Conservation (phyloP, 2,888 invertebrate species). For the Lordiphosa andalusiaca region DNA sequence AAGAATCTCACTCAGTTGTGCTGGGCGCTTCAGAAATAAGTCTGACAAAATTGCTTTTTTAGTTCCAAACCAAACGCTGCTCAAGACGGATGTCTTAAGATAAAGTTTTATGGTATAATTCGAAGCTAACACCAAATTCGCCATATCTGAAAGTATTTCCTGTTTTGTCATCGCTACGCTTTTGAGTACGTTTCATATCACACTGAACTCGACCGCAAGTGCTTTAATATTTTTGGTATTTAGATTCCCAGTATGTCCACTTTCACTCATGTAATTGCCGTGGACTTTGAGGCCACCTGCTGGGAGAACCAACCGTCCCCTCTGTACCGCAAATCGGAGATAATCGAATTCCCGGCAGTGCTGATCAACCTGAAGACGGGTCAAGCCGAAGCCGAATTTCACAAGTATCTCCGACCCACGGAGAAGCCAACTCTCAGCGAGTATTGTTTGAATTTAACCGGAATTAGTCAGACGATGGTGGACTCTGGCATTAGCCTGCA, state of each 20-base stretch:
- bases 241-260: background rate
- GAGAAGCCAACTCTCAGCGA: constrained; percentile 1
- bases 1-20: too few species aligned
- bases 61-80: too few species aligned
- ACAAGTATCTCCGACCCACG: background rate
- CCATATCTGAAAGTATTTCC: too few species aligned
- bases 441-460: constrained; percentile 1
- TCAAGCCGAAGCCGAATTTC: background rate
- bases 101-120: too few species aligned
- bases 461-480: background rate
- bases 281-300: constrained; percentile 7
- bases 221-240: background rate
- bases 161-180: too few species aligned
- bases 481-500: constrained; percentile 1
- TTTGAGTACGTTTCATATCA: too few species aligned
- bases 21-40: too few species aligned
- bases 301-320: constrained; percentile 3
- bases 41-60: too few species aligned
- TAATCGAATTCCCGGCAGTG: constrained; percentile 6
- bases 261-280: constrained; percentile 3
- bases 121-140: too few species aligned
- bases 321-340: background rate
- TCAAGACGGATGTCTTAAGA: too few species aligned
- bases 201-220: too few species aligned
- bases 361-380: constrained; percentile 2